phyloP scores from a whole-genome alignment of 2,113 vertebrate genomes.

The Calidris pygmaea region DNA sequence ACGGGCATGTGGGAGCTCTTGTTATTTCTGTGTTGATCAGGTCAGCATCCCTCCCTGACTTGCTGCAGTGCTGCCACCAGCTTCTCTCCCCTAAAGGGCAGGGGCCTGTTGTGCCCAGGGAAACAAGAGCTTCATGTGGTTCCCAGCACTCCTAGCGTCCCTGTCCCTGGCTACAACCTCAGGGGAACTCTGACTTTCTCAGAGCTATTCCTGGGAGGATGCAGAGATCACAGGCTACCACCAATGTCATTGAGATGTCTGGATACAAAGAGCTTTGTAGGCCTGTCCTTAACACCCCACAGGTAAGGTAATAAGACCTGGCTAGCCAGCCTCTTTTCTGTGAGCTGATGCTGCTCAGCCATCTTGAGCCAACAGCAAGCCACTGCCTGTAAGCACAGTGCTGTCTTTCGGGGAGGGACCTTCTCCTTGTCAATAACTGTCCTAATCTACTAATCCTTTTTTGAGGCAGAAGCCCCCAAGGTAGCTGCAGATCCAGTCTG shows the following conservation, averaged over 20 bases:
- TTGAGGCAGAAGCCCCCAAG: neutral
- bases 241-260: neutral
- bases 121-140: accelerated
- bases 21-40: neutral
- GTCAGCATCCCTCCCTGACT: neutral
- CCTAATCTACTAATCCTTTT: neutral
- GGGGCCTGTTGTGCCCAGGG: neutral
- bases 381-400: neutral
- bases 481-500: neutral
- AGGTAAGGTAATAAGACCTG: accelerated
- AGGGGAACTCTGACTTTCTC: neutral
- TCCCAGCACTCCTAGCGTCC: neutral
- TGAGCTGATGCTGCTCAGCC: neutral
- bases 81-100: neutral
- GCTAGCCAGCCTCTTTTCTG: neutral
- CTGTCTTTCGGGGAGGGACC: neutral
- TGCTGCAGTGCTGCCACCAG: neutral
- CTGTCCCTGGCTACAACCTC: neutral
- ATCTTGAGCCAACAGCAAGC: neutral
- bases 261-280: neutral
- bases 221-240: neutral
- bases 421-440: neutral
- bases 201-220: neutral
- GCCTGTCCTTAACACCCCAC: neutral
- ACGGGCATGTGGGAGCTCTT: accelerated